A percentile compares a stretch with the other conserved stretches of the same genome.
phyloP scores from a whole-genome alignment of 2,888 invertebrate genomes.

The Petrophora chlorosata region DNA sequence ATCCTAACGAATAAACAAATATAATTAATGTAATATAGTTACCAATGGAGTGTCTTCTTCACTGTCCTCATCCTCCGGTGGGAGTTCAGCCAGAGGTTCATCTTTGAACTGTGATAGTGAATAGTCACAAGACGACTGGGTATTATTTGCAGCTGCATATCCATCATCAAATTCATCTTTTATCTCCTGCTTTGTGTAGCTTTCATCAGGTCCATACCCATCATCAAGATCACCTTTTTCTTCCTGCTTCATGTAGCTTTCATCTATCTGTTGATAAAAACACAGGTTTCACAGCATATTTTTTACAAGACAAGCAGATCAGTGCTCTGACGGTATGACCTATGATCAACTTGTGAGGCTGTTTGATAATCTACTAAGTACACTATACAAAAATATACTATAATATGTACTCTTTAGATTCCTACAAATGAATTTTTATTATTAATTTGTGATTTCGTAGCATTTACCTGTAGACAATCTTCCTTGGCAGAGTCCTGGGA shows the following conservation, averaged over 20 bases:
- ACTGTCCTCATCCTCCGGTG: conserved; percentile 82
- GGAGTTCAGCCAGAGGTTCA: conserved; percentile 77
- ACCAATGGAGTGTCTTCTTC: conserved; percentile 92
- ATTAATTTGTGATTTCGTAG: too few species aligned
- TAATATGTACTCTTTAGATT: too few species aligned
- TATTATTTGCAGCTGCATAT: conserved; percentile 68
- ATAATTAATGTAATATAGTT: background rate
- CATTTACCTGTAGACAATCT: conserved; percentile 71
- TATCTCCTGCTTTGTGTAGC: conserved; percentile 74
- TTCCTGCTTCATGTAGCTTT: conserved; percentile 70
- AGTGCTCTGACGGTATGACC: too few species aligned
- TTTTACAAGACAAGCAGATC: too few species aligned
- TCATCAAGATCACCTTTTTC: conserved; percentile 75
- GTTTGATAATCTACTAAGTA: too few species aligned
- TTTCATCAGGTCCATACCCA: conserved; percentile 61
- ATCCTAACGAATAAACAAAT: too few species aligned
- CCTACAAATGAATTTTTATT: too few species aligned
- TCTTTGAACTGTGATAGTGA: conserved; percentile 88
- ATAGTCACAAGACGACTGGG: conserved; percentile 89
- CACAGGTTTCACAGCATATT: background rate
- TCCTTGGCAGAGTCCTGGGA: conserved; percentile 64
- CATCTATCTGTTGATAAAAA: conserved; percentile 54
- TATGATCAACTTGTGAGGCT: too few species aligned
- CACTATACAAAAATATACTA: too few species aligned
- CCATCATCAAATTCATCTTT: conserved; percentile 73